Percentiles rank a stretch among this genome's conserved stretches.
These are phyloP conservation scores for Brachionus angularis DNA, from an alignment of 1,140 invertebrate genomes.

Conservation along the genomic window DNA sequence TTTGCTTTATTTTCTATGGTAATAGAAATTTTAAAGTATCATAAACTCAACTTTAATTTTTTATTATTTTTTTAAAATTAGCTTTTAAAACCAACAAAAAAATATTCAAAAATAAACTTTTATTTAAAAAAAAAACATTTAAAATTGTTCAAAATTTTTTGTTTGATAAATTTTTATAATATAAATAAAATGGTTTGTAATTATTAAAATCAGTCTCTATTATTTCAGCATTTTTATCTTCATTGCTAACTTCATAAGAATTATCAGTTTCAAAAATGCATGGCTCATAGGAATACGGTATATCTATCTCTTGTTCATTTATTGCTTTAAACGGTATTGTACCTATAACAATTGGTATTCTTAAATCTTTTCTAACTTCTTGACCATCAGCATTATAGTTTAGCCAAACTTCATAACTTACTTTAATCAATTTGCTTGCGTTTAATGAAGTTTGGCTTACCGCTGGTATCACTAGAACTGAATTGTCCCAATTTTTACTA, in stretches of 20 bases:
- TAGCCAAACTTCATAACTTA: background rate
- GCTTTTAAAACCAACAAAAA: no score
- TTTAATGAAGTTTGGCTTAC: background rate
- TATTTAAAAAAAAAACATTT: no score
- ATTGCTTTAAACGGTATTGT: background rate
- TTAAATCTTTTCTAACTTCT: background rate
- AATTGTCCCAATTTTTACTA: conserved; percentile 16
- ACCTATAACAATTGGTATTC: background rate
- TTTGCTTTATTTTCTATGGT: no score
- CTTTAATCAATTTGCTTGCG: background rate
- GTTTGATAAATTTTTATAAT: no score
- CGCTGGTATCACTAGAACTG: background rate
- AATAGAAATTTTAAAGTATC: no score
- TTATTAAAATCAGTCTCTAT: background rate
- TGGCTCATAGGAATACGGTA: background rate
- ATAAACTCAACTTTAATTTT: no score
- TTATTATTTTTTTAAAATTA: no score
- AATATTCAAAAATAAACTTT: no score
- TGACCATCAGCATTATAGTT: background rate
- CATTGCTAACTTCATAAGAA: background rate
- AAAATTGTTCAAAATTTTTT: no score
- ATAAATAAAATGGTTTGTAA: background rate
- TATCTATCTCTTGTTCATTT: no score
- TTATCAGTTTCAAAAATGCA: no score
- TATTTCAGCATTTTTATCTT: background rate